Evolutionary conservation across 2,888 invertebrate species (phyloP), one percentile per base, ranked within the genome.

Genomic region (Drosophila tripunctata): DNA sequence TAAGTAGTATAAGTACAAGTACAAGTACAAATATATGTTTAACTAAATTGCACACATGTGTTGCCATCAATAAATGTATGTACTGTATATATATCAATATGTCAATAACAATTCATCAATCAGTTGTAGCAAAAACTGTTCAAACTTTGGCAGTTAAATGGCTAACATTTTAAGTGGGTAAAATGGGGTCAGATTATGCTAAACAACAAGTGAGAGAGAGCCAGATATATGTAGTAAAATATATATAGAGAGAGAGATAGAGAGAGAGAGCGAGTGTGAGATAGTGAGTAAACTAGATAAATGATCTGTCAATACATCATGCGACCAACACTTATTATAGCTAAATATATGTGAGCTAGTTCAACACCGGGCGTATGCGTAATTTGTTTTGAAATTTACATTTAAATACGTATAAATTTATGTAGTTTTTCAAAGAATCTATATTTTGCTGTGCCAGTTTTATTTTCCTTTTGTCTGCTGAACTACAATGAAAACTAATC

Each of bases 291-390:
- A 75, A 51, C 36, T 66, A 70, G 57, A 71, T 72, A 72, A 71
- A 75, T 63, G 52, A 64, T 60, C 71, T 67, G 72, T 61, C 61
- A 71, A 71, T 63, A 62, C 50, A 74, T 63, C 77, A 77, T 77
- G 77, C 77, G 63, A 68, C 67, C 77, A 77, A 71, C 67, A 77
- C 75, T 51, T 62, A 66, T 64, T 68, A 50, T 27, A 19, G 62
- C 12, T 51, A 40, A 35, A 27, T 55, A 33, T 51, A 27, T 35
- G 30, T 55, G n/a, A 58, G 30, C 50, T 36, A 58, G 50, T 41
- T 71, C 62, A 61, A 55, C 41, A 75, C 58, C 31, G 38, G 36
- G 58, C 76, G 74, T 70, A 75, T 74, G 71, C 58, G 62, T 60
- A 56, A 70, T 66, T 10, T 61, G 10, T 55, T 57, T 54, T 21